Percentiles rank a stretch among this genome's conserved stretches.
These are phyloP conservation scores for Calyptommatus sinebrachiatus DNA, from an alignment of 2,113 vertebrate species.

Conservation along the genomic window DNA sequence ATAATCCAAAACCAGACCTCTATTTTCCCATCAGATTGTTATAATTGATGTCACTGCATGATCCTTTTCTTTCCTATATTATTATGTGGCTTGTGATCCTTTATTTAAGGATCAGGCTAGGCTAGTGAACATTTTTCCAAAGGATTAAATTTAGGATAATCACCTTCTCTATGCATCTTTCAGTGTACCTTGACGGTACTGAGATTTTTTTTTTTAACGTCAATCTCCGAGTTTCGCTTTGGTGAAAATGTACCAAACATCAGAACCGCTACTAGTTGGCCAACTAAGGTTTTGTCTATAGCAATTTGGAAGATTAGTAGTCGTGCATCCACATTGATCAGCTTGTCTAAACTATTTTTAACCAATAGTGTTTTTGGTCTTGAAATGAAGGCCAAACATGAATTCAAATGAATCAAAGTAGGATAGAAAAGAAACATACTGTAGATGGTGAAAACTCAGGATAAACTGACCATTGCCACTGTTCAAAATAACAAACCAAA, in stretches of 20 bases:
- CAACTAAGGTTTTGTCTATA: neutral
- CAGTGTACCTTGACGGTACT: neutral
- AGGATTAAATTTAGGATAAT: neutral
- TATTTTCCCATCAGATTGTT: conserved; percentile 4
- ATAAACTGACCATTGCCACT: neutral
- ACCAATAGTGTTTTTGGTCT: neutral
- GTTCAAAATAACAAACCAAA: neutral
- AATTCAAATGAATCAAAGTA: neutral
- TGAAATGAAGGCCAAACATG: neutral
- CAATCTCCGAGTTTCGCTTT: neutral
- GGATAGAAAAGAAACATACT: neutral
- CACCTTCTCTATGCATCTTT: neutral
- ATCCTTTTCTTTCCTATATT: neutral
- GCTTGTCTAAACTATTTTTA: neutral
- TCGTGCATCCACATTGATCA: neutral
- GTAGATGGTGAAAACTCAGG: neutral
- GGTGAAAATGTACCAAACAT: neutral
- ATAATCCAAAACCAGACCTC: neutral
- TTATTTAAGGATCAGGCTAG: neutral
- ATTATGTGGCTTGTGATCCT: neutral
- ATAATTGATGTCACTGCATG: neutral
- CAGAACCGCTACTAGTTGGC: neutral
- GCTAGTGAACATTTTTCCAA: neutral
- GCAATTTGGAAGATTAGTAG: neutral
- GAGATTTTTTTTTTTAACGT: neutral